Conservation (phyloP, 2,888 invertebrate species). For the Aphidius colemani region DNA sequence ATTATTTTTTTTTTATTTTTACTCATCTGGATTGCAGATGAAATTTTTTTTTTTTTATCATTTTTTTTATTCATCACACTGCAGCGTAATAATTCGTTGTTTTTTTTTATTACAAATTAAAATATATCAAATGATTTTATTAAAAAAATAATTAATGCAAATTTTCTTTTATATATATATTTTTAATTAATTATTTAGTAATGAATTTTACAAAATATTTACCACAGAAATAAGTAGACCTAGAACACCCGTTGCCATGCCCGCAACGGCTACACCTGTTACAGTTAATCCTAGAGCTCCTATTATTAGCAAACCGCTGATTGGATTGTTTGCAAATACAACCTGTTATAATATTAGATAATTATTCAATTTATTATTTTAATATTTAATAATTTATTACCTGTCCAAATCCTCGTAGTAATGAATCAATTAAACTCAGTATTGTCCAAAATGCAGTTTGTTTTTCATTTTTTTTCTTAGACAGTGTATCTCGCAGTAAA, state of each 20-base stretch:
- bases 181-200: background rate
- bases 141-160: background rate
- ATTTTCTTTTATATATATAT: background rate
- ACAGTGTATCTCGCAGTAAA: constrained; percentile 43
- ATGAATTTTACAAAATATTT: constrained; percentile 32
- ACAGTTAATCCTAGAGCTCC: constrained; percentile 50
- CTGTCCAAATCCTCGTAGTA: constrained; percentile 58
- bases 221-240: constrained; percentile 54
- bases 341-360: constrained; percentile 45
- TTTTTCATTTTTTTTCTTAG: constrained; percentile 38
- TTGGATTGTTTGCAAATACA: constrained; percentile 59
- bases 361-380: constrained; percentile 10
- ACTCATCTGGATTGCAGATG: no score
- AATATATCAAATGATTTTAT: background rate
- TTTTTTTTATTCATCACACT: no score
- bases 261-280: constrained; percentile 46
- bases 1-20: no score
- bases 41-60: no score
- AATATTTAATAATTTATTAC: constrained; percentile 30
- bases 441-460: constrained; percentile 42
- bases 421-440: constrained; percentile 50
- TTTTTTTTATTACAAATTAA: no score
- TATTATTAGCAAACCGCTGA: constrained; percentile 57
- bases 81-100: no score
- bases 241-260: constrained; percentile 46